phyloP scores from a whole-genome alignment of 2,888 invertebrate species.

The Eristalinus aeneus region DNA sequence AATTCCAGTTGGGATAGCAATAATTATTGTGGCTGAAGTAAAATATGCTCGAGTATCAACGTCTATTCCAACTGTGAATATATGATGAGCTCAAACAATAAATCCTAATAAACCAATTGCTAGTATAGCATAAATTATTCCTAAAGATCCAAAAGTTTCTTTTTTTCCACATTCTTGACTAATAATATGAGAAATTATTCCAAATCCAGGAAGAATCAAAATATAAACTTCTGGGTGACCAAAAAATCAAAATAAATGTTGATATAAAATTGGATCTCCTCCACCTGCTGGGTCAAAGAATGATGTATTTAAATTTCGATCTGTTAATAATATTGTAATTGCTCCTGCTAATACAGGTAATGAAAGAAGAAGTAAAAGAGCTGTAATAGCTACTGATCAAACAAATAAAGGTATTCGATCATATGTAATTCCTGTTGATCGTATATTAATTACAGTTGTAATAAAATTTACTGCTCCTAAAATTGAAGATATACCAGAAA shows the following conservation, averaged over 20 bases:
- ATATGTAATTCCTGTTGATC: conserved; percentile 83
- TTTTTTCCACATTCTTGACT: conserved; percentile 88
- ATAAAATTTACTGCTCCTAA: conserved; percentile 91
- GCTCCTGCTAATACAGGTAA: conserved; percentile 90
- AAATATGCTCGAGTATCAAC: conserved; percentile 92
- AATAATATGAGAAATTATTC: conserved; percentile 90
- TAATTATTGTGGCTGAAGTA: conserved; percentile 92
- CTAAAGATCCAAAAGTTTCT: conserved; percentile 86
- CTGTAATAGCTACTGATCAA: conserved; percentile 87
- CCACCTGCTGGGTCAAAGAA: conserved; percentile 91
- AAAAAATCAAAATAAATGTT: conserved; percentile 94
- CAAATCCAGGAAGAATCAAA: conserved; percentile 92
- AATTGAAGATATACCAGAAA: conserved; percentile 88
- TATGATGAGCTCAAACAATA: conserved; percentile 92
- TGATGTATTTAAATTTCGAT: conserved; percentile 90
- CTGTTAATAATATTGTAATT: conserved; percentile 89
- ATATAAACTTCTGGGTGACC: conserved; percentile 94
- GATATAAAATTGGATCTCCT: conserved; percentile 90
- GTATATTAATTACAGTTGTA: conserved; percentile 88
- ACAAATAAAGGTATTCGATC: conserved; percentile 87
- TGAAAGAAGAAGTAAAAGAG: conserved; percentile 85
- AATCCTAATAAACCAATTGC: conserved; percentile 91
- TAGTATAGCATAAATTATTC: conserved; percentile 92
- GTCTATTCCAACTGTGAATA: conserved; percentile 92
- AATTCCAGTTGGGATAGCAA: conserved; percentile 92